These are phyloP conservation scores for Lordiphosa collinella DNA, from an alignment of 1,140 invertebrate species.

Conservation along the genomic window DNA sequence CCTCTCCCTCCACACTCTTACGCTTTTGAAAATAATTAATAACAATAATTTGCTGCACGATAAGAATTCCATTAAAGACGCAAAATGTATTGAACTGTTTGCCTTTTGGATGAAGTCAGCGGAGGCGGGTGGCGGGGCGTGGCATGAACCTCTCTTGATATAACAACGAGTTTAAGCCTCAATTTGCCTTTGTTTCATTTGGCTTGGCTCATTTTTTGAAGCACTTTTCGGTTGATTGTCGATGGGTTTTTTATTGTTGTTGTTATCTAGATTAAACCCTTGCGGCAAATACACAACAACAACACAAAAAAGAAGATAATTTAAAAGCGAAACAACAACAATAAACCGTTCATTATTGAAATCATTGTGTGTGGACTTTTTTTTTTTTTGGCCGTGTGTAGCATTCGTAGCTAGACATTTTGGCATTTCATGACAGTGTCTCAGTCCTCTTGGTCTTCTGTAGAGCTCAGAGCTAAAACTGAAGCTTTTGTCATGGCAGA, in stretches of 20 bases:
- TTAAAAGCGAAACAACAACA: conserved; percentile 29
- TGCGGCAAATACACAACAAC: conserved; percentile 38
- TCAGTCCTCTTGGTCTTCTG: conserved; percentile 37
- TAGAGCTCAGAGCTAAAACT: conserved; percentile 13
- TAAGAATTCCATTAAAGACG: conserved; percentile 78
- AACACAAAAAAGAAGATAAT: conserved; percentile 30
- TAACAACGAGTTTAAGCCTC: conserved; percentile 48
- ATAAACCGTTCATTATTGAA: conserved; percentile 68
- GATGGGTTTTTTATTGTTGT: conserved; percentile 36
- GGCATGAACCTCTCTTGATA: conserved; percentile 24
- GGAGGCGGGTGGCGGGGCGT: conserved; percentile 37
- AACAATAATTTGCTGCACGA: conserved; percentile 78
- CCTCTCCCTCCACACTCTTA: too few relatives aligned
- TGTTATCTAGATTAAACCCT: conserved; percentile 72
- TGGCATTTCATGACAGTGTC: conserved; percentile 66
- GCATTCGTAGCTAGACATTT: conserved; percentile 72
- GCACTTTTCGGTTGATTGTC: conserved; percentile 63
- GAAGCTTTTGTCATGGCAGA: conserved; percentile 71
- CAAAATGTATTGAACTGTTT: conserved; percentile 71
- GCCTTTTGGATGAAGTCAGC: conserved; percentile 21
- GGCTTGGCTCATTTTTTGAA: conserved; percentile 27
- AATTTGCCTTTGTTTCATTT: conserved; percentile 40
- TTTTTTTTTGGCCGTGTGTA: conserved; percentile 42
- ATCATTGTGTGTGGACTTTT: conserved; percentile 53
- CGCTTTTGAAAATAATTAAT: conserved; percentile 71